Evolutionary conservation across 2,888 invertebrate species (phyloP), one percentile per base, ranked within the genome.

Genomic region (Drosophila barbarae): DNA sequence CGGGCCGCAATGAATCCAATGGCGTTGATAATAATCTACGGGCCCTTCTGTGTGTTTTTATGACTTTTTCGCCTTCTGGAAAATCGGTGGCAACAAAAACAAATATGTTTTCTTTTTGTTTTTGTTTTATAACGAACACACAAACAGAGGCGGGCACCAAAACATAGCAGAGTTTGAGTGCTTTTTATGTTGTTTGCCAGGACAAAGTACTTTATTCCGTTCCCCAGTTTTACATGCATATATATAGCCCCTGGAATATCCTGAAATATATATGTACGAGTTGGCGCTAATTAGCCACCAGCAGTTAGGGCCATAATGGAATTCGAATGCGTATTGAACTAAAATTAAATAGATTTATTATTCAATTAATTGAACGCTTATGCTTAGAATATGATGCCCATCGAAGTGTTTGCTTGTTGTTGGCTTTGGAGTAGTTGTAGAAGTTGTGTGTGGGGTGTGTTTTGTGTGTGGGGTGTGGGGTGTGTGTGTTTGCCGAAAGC

Each of bases 291-390:
- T 77, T 80, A 67, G 47, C 55, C 71, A 69, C 53, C 65, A 55
- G 58, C 39, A 47, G 18, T 12, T 30, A 15, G 38, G 66, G 56
- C 55, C 46, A 47, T 54, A 36, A 74, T 66, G 41, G 58, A 65
- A 23, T 54, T 52, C 39, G 42, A 68, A 36, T 54, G 63, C 50
- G 68, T 63, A 65, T 73, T 74, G 74, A 67, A 77, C 79, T 80
- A 75, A 80, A 80, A 77, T 80, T 80, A 80, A 82, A 82, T 80
- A 75, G 75, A 82, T 80, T 80, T 80, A 80, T 80, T 80, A 82
- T 77, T 80, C 79, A 82, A 79, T 82, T 77, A 80, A 78, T 78
- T 81, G 82, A 78, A 80, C 77, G 75, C 73, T 76, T 78, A 71
- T 56, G 72, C 72, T 78, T 71, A 79, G 72, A 73, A 80, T 77